Base-by-base conservation (phyloP, 2,888 invertebrate species). In the Xanthia icteritia region DNA sequence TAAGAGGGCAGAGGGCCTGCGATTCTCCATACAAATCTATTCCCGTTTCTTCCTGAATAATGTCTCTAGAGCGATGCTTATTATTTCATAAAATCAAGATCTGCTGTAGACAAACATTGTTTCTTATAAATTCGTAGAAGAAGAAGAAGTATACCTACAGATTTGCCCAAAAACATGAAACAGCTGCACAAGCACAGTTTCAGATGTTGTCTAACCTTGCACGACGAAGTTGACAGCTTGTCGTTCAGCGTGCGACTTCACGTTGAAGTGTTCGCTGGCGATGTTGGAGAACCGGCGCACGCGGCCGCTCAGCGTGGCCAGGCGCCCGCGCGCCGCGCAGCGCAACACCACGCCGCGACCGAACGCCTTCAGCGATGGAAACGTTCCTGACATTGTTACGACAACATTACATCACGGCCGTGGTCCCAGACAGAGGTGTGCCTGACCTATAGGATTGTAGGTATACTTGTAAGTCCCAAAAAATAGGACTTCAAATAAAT, bases 221-320 rank as follows among this genome's bases (percentile, higher is more conserved):
- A 97, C 93, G 5, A 96, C 81, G 80, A 96, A 97, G 90, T 97
- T 97, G 84, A 97, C 88, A 0, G 97, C 97, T 90, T 97, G 97
- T 39, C 97, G 85, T 86, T 95, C 93, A 1, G 96, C 94, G 58
- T 94, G 95, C 64, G 94, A 81, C 61, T 90, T 89, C 48, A 82
- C 90, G 39, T 86, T 88, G 76, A 73, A 68, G 89, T 93, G 87
- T 31, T 83, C 74, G 89, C 93, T 89, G 88, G 63, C 23, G 88
- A 93, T 91, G 88, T 91, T 68, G 8, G 31, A 75, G 89, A 94
- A 92, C 82, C 80, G 87, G 4, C 94, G 92, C 85, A 79, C 89
- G 82, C 94, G 95, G 3, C 97, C 97, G 81, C 94, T 79, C 79
- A 92, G 83, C 70, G 95, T 92, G 68, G 85, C 60, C 85, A 96